Conservation (phyloP, 2,888 invertebrate species). For the Ommatoiulus sabulosus region DNA sequence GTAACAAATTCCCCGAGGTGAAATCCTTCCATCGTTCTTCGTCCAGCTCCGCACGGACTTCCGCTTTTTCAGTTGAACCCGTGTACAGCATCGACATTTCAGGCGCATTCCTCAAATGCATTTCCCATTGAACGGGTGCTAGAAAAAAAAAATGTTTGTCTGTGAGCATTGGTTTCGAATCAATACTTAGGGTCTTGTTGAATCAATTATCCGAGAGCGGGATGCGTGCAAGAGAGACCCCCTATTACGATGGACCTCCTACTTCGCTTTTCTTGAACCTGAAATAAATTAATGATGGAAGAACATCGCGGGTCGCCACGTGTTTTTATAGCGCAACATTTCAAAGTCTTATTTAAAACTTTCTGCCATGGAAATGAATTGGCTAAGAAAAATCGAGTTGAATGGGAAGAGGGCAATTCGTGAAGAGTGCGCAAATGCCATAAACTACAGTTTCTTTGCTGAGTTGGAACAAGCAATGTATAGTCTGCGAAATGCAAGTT, state of each 20-base stretch:
- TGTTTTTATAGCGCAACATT: background rate
- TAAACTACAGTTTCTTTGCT: background rate
- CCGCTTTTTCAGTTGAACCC: slow-evolving; percentile 1
- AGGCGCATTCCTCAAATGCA: slow-evolving; percentile 31
- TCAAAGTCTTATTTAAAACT: slow-evolving; percentile 10
- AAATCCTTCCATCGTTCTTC: slow-evolving; percentile 40
- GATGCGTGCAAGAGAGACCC: slow-evolving; percentile 1
- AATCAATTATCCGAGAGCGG: slow-evolving; percentile 10
- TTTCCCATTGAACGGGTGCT: slow-evolving; percentile 22
- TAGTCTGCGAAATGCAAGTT: too few species aligned
- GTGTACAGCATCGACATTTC: slow-evolving; percentile 6
- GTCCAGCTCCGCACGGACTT: slow-evolving; percentile 35
- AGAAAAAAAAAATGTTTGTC: slow-evolving; percentile 29
- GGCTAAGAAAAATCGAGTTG: background rate
- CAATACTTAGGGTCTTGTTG: slow-evolving; percentile 43
- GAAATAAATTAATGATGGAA: slow-evolving; percentile 21
- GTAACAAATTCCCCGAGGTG: slow-evolving; percentile 40
- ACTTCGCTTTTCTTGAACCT: slow-evolving; percentile 27
- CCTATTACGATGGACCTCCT: slow-evolving; percentile 3
- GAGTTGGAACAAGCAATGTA: too few species aligned
- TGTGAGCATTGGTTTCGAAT: slow-evolving; percentile 35
- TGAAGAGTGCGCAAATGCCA: background rate
- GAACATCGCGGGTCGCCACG: slow-evolving; percentile 11
- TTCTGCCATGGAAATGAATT: background rate
- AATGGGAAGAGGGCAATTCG: background rate